Base-by-base conservation (phyloP, 1,140 invertebrate genomes). In the Trichonephila clavipes region DNA sequence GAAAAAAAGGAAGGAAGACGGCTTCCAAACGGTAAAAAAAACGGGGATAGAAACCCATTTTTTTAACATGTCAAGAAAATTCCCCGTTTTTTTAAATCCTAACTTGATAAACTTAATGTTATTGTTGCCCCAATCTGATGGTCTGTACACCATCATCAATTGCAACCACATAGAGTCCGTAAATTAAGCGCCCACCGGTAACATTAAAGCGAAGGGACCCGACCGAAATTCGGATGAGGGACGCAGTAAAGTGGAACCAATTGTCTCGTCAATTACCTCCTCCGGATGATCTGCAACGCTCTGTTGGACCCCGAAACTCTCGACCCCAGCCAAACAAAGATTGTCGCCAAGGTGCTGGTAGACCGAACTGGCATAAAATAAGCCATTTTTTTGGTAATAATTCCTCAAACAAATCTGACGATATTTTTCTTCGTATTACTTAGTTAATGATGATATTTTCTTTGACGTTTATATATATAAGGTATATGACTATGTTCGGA, bases 221-320 rank as follows among this genome's bases (percentile, higher is more conserved):
- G 62, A 86, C 58, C 61, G 40, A 88, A 66, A 40, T 88, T 89
- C 44, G 66, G 66, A 88, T 88, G 66, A 72, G 66, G 58, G 24
- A 90, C 24, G 89, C 89, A 90, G 69, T 59, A 90, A 90, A 90
- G 72, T 90, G 89, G 72, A 90, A 90, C 89, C 89, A 62, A 90
- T 90, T 81, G 89, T 90, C 89, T 90, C 89, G 72, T 62, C 89
- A 82, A 90, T 90, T 90, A 82, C 89, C 62, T 77, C 66, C 64
- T 61, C 64, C 64, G 88, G n/a, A 62, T 51, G 64, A 58, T 61
- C 59, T 12, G 58, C 28, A 59, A 90, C 89, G 89, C 89, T 90
- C 89, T 14, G 89, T 1, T 90, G 89, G 64, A 24, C 82, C 58
- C 44, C n/a, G 58, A n/a, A n/a, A 5, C 44, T 2, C 58, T 58